Evolutionary conservation across 2,113 vertebrate genomes (phyloP), one percentile per base, ranked within the genome.

Genomic region (Pedionomus torquatus): DNA sequence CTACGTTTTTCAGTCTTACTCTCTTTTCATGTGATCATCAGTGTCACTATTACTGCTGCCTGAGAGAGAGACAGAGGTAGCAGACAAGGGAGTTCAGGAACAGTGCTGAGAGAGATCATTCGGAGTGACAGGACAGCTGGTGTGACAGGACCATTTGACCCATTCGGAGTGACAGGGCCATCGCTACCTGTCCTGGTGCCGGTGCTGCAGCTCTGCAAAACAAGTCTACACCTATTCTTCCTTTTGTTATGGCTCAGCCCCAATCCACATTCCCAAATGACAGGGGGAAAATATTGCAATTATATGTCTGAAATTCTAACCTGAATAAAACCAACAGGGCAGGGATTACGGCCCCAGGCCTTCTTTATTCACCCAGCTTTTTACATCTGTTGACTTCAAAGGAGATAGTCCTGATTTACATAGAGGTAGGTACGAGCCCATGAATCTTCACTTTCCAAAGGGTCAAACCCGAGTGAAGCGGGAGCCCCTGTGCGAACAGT

Each of bases 231-330:
- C 92, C 51, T 52, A 68, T 64, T 48, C 21, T 60, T 90, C 74
- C 69, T 95, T 96, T 89, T 93, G 83, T 85, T 94, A 75, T 14
- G 11, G 90, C 84, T 96, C 94, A 78, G 70, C 52, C 83, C 65
- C 39, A 61, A 30, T 64, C 81, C 48, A 51, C 93, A 94, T 97
- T 98, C 97, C 96, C 75, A 91, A 74, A 89, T 80, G 90, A 97
- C 87, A 91, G 87, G 95, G 48, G 96, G 66, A 69, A 74, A 41
- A 23, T 65, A 65, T 25, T 91, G 48, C 85, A 72, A 58, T 57
- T 84, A 28, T 46, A 55, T 25, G 18, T 97, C 93, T 96, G 94
- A 97, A 98, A 95, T 90, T 58, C 90, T 96, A 94, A 92, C 52
- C 68, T 66, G 77, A 96, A 94, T 90, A 94, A 90, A 98, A 89